These are phyloP conservation scores for Silurus glanis DNA, from an alignment of 2,113 vertebrate genomes.

Conservation along the genomic window DNA sequence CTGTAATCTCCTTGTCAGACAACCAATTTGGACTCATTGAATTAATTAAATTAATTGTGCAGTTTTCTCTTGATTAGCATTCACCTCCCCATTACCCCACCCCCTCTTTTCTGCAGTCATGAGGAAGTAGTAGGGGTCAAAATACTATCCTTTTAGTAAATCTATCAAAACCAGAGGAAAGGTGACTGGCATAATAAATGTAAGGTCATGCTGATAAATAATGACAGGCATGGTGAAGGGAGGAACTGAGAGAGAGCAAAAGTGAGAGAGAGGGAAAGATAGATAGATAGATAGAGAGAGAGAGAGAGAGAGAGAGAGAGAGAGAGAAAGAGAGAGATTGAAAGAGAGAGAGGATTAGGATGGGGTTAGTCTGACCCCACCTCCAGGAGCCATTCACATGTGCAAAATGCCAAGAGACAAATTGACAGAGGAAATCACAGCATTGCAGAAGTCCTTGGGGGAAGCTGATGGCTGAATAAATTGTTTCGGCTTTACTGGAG, in stretches of 20 bases:
- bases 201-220: background rate
- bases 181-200: background rate
- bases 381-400: constrained; percentile 33
- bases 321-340: background rate
- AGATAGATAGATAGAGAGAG: background rate
- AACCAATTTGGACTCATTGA: constrained; percentile 12
- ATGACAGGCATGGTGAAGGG: constrained; percentile 3
- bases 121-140: background rate
- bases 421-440: constrained; percentile 15
- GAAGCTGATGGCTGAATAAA: constrained; percentile 52
- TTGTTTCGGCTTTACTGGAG: constrained; percentile 41
- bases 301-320: background rate
- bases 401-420: constrained; percentile 33
- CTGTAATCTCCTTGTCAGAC: constrained; percentile 31
- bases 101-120: background rate
- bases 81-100: background rate
- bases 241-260: background rate
- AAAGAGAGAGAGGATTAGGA: too few relatives aligned
- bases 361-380: background rate
- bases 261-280: background rate
- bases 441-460: constrained; percentile 29
- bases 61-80: constrained; percentile 24
- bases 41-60: constrained; percentile 38
- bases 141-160: background rate
- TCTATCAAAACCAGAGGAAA: background rate